phyloP scores from a whole-genome alignment of 2,113 vertebrate species.

The Petrocephalus microphthalmus region DNA sequence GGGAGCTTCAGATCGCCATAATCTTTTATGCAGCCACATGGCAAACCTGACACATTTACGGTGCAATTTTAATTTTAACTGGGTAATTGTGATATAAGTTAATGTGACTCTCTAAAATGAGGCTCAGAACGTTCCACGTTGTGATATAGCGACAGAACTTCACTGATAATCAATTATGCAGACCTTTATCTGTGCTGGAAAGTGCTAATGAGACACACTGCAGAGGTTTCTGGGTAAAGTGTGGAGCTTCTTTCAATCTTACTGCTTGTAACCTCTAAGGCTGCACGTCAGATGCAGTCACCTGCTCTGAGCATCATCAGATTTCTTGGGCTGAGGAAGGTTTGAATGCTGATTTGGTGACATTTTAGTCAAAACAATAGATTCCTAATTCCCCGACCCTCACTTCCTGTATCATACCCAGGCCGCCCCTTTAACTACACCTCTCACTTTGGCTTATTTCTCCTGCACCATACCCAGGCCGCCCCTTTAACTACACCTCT shows the following conservation, averaged over 20 bases:
- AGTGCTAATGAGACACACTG: not conserved
- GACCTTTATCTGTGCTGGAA: not conserved
- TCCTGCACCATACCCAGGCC: too few species aligned
- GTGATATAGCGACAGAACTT: not conserved
- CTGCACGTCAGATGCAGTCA: conserved; percentile 65
- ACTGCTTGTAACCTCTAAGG: not conserved
- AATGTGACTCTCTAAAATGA: not conserved
- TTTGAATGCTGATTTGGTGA: conserved; percentile 71
- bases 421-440: too few species aligned
- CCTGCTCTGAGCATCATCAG: conserved; percentile 64
- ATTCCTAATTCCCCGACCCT: conserved; percentile 68
- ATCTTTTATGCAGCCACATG: not conserved
- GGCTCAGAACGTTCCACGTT: not conserved
- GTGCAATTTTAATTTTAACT: not conserved
- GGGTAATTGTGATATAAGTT: not conserved
- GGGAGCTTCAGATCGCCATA: too few species aligned
- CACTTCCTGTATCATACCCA: conserved; percentile 44
- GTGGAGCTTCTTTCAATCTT: not conserved
- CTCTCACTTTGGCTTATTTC: too few species aligned
- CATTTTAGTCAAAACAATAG: conserved; percentile 77
- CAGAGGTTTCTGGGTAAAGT: not conserved
- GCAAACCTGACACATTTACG: not conserved
- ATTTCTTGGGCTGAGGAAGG: conserved; percentile 64
- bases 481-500: too few species aligned
- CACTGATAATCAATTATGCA: not conserved